A percentile compares a stretch with the other conserved stretches of the same genome.
These are phyloP conservation scores for Campylomormyrus numenius DNA, from an alignment of 2,113 vertebrate species.

Conservation along the genomic window DNA sequence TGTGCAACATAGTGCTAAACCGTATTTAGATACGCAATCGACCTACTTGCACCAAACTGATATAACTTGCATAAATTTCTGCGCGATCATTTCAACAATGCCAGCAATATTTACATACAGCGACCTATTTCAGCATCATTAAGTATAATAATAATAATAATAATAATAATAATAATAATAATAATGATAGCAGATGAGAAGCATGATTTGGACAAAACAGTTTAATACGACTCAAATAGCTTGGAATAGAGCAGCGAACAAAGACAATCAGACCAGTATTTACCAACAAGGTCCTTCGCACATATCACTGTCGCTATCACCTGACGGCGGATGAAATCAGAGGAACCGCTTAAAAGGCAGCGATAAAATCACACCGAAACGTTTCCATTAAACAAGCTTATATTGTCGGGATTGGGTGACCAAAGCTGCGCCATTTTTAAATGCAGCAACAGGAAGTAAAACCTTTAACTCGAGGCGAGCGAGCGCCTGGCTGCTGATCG, in stretches of 20 bases:
- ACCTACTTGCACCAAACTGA: not conserved
- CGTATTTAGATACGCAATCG: not conserved
- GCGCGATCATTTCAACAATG: not conserved
- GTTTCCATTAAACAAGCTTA: not conserved
- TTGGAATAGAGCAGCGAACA: not conserved
- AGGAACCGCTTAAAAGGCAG: not conserved
- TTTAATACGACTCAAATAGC: not conserved
- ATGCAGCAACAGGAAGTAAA: constrained; percentile 42
- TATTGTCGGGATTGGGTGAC: not conserved
- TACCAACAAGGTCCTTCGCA: not conserved
- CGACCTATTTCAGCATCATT: not conserved
- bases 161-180: not conserved
- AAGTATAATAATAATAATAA: not conserved
- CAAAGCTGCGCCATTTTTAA: constrained; percentile 50
- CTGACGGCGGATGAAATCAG: not conserved
- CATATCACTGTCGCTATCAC: not conserved
- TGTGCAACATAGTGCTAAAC: not conserved
- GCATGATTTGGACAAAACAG: not conserved
- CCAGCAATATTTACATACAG: not conserved
- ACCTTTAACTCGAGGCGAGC: constrained; percentile 8
- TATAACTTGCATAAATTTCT: not conserved
- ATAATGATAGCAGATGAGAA: not conserved
- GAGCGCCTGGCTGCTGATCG: not conserved
- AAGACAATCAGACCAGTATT: not conserved
- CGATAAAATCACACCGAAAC: not conserved